A percentile compares a stretch with the other conserved stretches of the same genome.
Conservation (phyloP, 2,113 vertebrate species). For the Nanorana parkeri region DNA sequence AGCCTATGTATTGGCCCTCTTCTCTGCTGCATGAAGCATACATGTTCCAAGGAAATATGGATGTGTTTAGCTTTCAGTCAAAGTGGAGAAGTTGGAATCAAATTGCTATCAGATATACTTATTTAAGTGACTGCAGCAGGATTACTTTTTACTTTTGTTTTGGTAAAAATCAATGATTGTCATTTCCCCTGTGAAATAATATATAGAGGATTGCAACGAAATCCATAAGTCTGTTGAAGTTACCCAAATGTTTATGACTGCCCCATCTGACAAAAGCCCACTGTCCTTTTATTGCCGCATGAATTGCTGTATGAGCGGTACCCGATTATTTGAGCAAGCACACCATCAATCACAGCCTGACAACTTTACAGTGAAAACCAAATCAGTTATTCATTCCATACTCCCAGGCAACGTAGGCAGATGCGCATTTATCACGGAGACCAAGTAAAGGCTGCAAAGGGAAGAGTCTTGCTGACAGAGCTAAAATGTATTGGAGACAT, state of each 20-base stretch:
- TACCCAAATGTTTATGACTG: slow-evolving; percentile 5
- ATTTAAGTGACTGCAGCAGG: background rate
- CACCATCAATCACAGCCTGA: slow-evolving; percentile 48
- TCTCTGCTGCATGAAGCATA: no score
- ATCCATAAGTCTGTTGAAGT: background rate
- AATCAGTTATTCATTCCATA: slow-evolving; percentile 53
- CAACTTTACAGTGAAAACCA: slow-evolving; percentile 36
- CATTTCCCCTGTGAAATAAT: background rate
- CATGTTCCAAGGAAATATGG: no score
- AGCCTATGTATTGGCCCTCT: no score
- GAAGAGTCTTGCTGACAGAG: slow-evolving; percentile 53
- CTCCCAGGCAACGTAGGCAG: slow-evolving; percentile 31
- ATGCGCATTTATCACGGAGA: slow-evolving; percentile 40
- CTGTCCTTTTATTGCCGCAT: slow-evolving; percentile 30
- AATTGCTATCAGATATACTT: background rate
- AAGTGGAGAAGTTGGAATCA: no score
- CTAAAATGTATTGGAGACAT: slow-evolving; percentile 47
- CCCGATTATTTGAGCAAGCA: slow-evolving; percentile 16
- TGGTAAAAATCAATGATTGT: slow-evolving; percentile 10
- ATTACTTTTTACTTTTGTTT: background rate
- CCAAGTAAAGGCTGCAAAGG: slow-evolving; percentile 30
- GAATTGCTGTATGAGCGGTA: slow-evolving; percentile 47
- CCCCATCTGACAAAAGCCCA: slow-evolving; percentile 20
- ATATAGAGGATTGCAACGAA: background rate
- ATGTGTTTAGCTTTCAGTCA: no score